phyloP scores from a whole-genome alignment of 2,797 vertebrate species.

The Clarias pachynema region DNA sequence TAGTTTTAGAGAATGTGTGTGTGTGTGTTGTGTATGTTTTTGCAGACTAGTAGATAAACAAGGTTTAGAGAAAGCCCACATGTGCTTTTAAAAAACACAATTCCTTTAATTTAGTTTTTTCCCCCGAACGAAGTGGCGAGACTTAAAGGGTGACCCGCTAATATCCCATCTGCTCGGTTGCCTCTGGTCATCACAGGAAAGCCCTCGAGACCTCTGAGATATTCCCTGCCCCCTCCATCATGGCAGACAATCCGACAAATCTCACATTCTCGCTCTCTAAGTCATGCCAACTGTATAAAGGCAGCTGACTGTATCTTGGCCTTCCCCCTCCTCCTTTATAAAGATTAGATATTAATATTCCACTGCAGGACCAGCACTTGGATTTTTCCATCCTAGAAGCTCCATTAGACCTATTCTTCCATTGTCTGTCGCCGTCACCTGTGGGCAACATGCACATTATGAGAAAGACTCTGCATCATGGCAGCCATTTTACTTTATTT shows the following conservation, averaged over 20 bases:
- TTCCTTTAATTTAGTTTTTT: background rate
- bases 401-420: background rate
- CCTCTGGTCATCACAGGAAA: conserved; percentile 34
- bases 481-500: conserved; percentile 10
- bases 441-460: background rate
- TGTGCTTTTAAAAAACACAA: background rate
- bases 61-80: background rate
- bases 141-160: background rate
- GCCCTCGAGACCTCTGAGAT: conserved; percentile 22
- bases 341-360: conserved; percentile 62
- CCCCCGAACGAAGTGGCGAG: background rate
- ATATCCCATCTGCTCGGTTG: conserved; percentile 41
- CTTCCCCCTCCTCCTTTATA: conserved; percentile 46
- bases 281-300: conserved; percentile 56
- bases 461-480: background rate
- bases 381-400: background rate
- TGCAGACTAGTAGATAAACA: background rate
- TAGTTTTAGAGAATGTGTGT: background rate
- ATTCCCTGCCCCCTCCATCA: conserved; percentile 22
- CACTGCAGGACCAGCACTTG: background rate
- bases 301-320: conserved; percentile 49
- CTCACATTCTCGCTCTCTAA: conserved; percentile 42
- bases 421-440: background rate
- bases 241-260: conserved; percentile 29
- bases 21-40: background rate